Base-by-base conservation (phyloP, 2,888 invertebrate species). In the Troglohyphantes excavatus region DNA sequence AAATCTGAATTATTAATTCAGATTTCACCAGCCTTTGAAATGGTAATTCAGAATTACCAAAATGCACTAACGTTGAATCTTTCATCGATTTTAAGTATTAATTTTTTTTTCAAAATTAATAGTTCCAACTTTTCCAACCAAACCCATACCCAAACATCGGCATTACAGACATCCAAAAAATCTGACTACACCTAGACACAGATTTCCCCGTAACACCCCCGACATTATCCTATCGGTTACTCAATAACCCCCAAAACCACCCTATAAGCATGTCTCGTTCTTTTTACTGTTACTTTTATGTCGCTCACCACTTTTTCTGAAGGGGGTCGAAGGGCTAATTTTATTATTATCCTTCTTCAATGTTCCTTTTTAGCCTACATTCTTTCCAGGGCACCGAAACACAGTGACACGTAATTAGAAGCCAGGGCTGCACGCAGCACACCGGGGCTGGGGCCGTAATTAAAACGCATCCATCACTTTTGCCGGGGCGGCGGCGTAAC, bases 321-420 rank as follows among this genome's bases (percentile, higher is more conserved):
- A 33, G 33, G 27, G 26, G 27, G 61, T 61, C 75, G 29, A 26
- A 70, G 23, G 65, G 72, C 83, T 83, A 83, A 83, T 83, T 83
- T 83, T 83, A 83, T 73, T 83, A 83, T 73, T 83, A 73, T 27
- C 61, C 63, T 63, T 73, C 65, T 73, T 61, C 63, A 43, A 27
- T 63, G 2, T 65, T 65, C 19, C 43, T 65, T 68, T 46, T n/a
- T 5, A 23, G 63, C 17, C 53, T 33, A 17, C 79, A 79, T 68
- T 79, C 67, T 79, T 79, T 26, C 26, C 7, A 43, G 23, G n/a
- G n/a, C 46, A 29, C 61, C 67, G 67, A 75, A 76, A 86, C 68
- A 85, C 78, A 86, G 85, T 86, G 85, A 86, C 85, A 86, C 61
- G 85, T 86, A 86, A 86, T 86, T 86, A 86, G 76, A 76, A 26